These are phyloP conservation scores for Hartigia nigra DNA, from an alignment of 2,888 invertebrate species.

Conservation along the genomic window DNA sequence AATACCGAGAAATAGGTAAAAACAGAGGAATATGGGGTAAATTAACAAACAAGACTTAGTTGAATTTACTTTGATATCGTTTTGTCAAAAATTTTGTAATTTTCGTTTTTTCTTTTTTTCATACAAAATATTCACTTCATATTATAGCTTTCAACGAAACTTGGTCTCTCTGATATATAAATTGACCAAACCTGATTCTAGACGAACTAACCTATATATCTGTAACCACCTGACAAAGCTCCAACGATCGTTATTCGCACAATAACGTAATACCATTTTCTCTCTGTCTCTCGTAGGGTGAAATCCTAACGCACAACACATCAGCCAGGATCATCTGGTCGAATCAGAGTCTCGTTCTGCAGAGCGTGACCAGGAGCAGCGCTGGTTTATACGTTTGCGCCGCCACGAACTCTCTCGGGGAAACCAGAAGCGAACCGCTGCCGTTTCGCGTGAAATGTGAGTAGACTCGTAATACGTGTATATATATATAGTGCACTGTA, in stretches of 20 bases:
- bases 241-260: not conserved
- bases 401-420: conserved; percentile 88
- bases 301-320: conserved; percentile 84
- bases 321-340: conserved; percentile 89
- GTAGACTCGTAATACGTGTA: conserved; percentile 59
- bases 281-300: conserved; percentile 72
- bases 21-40: no score
- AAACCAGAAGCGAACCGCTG: conserved; percentile 87
- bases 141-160: not conserved
- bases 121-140: not conserved
- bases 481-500: not conserved
- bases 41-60: no score
- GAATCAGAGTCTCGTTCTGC: conserved; percentile 91
- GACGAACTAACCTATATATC: no score
- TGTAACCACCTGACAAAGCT: not conserved
- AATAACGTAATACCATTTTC: not conserved
- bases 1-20: no score
- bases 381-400: conserved; percentile 90
- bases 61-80: not conserved
- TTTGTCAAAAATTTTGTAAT: not conserved
- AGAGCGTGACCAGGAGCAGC: conserved; percentile 87
- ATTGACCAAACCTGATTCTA: no score
- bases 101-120: no score
- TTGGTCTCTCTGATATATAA: not conserved
- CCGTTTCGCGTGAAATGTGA: conserved; percentile 89